A percentile compares a stretch with the other conserved stretches of the same genome.
phyloP scores from a whole-genome alignment of 2,888 invertebrate genomes.

The Blastobasis adustella region DNA sequence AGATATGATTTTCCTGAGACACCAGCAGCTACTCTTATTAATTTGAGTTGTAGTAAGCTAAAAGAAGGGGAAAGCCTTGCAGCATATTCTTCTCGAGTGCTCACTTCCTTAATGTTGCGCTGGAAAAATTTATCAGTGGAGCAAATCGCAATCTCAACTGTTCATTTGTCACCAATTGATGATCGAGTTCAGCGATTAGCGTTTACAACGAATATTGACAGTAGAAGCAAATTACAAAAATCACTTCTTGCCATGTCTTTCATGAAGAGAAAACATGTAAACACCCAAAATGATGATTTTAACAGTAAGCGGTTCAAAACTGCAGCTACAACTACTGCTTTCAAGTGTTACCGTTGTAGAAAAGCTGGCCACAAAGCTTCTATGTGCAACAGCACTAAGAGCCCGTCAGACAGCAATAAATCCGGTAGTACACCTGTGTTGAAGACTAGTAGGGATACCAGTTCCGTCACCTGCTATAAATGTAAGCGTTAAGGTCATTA shows the following conservation, averaged over 20 bases:
- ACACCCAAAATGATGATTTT: not conserved
- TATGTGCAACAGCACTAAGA: not conserved
- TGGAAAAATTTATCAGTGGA: not conserved
- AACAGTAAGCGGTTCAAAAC: not conserved
- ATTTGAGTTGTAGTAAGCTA: slow-evolving; percentile 1
- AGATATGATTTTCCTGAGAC: slow-evolving; percentile 4
- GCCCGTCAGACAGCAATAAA: too few species aligned
- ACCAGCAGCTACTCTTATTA: not conserved
- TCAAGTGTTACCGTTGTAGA: not conserved
- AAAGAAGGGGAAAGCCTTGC: slow-evolving; percentile 9
- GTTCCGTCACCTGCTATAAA: not conserved
- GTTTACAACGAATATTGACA: not conserved
- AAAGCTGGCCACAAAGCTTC: not conserved
- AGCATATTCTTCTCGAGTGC: slow-evolving; percentile 8
- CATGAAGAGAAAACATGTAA: not conserved
- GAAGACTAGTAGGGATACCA: not conserved
- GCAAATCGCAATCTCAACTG: not conserved
- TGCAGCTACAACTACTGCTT: not conserved
- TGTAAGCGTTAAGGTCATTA: not conserved
- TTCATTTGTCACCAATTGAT: not conserved
- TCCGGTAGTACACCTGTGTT: too few species aligned
- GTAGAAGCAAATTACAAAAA: not conserved
- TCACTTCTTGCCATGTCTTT: not conserved
- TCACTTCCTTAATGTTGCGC: not conserved
- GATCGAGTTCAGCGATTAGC: not conserved